Conservation (phyloP, 2,113 vertebrate species). For the Astur gentilis region DNA sequence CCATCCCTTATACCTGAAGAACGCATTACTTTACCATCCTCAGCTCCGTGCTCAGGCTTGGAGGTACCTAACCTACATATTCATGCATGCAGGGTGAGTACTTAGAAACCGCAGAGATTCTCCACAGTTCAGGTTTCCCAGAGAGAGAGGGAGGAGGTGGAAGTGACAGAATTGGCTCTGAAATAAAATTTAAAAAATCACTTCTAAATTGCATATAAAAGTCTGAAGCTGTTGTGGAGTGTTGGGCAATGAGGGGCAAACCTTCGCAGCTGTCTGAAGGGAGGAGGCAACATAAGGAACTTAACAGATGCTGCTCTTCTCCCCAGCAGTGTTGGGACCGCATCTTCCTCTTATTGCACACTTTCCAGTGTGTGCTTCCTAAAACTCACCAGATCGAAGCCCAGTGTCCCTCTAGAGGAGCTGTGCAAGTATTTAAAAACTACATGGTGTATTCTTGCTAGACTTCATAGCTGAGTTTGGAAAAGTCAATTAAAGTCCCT, state of each 20-base stretch:
- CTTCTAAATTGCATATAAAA: neutral
- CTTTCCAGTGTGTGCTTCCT: neutral
- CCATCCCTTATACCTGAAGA: conserved; percentile 89
- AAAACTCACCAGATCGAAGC: neutral
- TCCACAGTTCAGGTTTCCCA: neutral
- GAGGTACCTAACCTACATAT: conserved; percentile 95
- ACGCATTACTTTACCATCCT: conserved; percentile 90
- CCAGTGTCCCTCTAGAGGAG: neutral
- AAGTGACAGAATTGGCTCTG: neutral
- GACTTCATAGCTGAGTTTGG: neutral
- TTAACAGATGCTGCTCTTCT: neutral
- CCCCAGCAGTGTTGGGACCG: neutral
- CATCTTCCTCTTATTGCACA: neutral
- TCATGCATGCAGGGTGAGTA: conserved; percentile 97
- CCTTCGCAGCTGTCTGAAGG: neutral
- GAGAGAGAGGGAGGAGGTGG: neutral
- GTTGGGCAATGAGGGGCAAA: neutral
- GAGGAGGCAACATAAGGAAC: neutral
- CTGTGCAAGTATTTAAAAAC: neutral
- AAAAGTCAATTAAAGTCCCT: neutral
- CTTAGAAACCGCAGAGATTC: neutral
- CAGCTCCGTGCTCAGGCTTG: conserved; percentile 91
- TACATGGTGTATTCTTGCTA: neutral
- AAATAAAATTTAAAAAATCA: neutral
- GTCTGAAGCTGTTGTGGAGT: neutral